A percentile compares a stretch with the other conserved stretches of the same genome.
phyloP scores from a whole-genome alignment of 2,113 vertebrate species.

The Nestor notabilis region DNA sequence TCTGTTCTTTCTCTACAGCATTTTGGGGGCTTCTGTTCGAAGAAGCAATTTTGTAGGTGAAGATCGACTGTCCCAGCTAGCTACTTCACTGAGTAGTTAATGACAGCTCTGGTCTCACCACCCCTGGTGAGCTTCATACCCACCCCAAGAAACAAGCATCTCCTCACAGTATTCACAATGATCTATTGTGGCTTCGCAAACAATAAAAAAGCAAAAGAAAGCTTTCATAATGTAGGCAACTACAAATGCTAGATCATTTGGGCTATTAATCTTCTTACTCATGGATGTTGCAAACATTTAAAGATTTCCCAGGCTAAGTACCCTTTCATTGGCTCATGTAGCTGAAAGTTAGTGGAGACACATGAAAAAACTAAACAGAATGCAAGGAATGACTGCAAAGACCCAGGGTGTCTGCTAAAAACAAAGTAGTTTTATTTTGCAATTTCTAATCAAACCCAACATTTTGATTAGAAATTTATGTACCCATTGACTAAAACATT shows the following conservation, averaged over 20 bases:
- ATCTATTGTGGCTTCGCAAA: not conserved
- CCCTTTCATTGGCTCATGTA: not conserved
- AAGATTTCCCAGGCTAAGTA: not conserved
- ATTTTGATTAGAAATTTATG: not conserved
- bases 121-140: not conserved
- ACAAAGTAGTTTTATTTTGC: not conserved
- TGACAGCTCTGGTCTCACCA: rapidly evolving
- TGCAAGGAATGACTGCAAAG: not conserved
- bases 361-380: not conserved
- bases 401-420: not conserved
- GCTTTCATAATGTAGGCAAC: not conserved
- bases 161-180: not conserved
- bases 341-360: not conserved
- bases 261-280: not conserved
- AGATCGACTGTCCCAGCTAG: not conserved
- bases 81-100: not conserved
- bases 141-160: not conserved
- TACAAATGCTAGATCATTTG: not conserved
- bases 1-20: not conserved
- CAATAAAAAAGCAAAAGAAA: not conserved
- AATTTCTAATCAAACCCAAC: not conserved
- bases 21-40: not conserved
- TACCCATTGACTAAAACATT: not conserved
- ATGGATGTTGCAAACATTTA: not conserved
- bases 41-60: not conserved